Evolutionary conservation across 2,113 vertebrate species (phyloP), one percentile per base, ranked within the genome.

Genomic region (Dipodomys spectabilis): DNA sequence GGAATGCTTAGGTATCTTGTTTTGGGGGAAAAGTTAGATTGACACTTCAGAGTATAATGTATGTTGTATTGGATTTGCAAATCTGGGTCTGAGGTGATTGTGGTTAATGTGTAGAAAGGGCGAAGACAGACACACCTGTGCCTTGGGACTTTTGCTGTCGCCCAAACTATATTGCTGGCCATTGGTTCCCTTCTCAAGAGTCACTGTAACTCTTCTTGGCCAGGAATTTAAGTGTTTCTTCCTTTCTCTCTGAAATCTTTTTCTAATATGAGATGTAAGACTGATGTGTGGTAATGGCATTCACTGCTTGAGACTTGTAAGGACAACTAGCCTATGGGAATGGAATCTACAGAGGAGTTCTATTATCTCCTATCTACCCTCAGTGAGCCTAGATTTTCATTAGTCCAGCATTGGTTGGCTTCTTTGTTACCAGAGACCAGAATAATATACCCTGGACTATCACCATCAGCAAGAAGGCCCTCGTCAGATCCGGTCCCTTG

Each of bases 161-260:
- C 45, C 64, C 68, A 77, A 71, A 83, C 77, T 73, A 12, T n/a
- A 32, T 49, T 44, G 71, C 45, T 71, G 82, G 30, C 8, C 22
- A 75, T 81, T 22, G 81, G n/a, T 91, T 95, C 83, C 32, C 60
- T 94, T 91, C 90, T 89, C 86, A 86, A 88, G 83, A 25, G 86
- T 93, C 72, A 87, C 0, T 78, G 75, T 53, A 91, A 44, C 49
- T 49, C 60, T 93, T 88, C 84, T 84, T 49, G 53, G 67, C 23
- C 39, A 91, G 69, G 35, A 69, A 91, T 92, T 49, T 79, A 86
- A 73, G 60, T 71, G 30, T 78, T 71, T 79, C 7, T 84, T 45
- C 79, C 39, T 73, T 72, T 32, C 12, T 35, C 30, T 73, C 30
- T 77, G 74, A 86, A 82, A 72, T 7, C 35, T 93, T 95, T 57